Conservation (phyloP, 2,888 invertebrate genomes). For the Parascotia fuliginaria region DNA sequence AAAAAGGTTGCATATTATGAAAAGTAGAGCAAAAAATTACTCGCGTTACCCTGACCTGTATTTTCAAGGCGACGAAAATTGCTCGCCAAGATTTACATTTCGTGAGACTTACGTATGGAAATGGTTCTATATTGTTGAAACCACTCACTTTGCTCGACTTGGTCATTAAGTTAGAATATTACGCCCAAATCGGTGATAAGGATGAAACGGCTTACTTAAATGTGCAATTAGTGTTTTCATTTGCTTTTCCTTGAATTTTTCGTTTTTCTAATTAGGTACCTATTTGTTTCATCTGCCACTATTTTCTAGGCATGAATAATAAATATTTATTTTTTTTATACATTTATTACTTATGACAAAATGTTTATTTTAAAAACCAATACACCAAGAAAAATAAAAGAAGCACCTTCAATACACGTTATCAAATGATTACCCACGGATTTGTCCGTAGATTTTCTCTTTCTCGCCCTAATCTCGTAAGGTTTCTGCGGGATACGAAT, state of each 20-base stretch:
- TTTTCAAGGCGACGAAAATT: constrained; percentile 62
- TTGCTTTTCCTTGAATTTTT: not conserved
- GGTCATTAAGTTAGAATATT: constrained; percentile 38
- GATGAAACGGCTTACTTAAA: constrained; percentile 12
- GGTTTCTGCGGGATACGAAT: constrained; percentile 43
- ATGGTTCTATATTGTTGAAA: constrained; percentile 23
- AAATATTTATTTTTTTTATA: no score
- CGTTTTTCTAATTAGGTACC: no score
- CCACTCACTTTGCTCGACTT: constrained; percentile 32
- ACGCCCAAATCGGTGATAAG: constrained; percentile 31
- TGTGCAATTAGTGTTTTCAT: constrained; percentile 10
- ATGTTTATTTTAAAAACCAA: not conserved
- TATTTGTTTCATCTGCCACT: no score
- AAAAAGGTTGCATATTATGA: constrained; percentile 41
- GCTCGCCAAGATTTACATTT: constrained; percentile 48
- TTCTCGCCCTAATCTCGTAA: constrained; percentile 35
- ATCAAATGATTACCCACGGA: constrained; percentile 36
- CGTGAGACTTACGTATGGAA: constrained; percentile 27
- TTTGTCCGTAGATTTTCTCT: constrained; percentile 32
- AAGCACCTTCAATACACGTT: constrained; percentile 12
- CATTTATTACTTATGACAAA: not conserved
- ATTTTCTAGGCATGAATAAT: no score
- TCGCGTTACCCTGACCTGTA: constrained; percentile 59
- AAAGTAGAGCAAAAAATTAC: constrained; percentile 46
- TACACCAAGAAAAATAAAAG: not conserved